A percentile compares a stretch with the other conserved stretches of the same genome.
These are phyloP conservation scores for Sebastes glaucus DNA, from an alignment of 2,797 vertebrate species.

Conservation along the genomic window DNA sequence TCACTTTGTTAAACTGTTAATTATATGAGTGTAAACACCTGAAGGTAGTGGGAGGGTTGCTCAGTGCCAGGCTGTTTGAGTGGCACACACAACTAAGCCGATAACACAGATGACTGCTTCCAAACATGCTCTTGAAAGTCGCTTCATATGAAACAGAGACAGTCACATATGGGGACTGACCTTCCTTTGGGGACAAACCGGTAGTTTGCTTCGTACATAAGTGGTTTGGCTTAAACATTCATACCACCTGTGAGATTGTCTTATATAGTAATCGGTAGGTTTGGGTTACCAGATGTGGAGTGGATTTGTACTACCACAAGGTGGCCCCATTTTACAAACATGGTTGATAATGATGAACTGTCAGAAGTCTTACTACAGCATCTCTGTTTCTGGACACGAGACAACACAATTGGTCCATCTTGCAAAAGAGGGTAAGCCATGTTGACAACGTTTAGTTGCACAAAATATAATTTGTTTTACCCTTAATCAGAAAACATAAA, in stretches of 20 bases:
- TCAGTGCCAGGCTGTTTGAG: background rate
- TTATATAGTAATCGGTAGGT: no score
- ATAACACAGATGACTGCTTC: background rate
- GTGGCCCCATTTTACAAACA: no score
- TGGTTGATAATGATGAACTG: no score
- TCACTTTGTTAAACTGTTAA: background rate
- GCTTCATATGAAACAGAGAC: background rate
- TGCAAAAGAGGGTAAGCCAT: no score
- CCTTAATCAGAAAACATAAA: background rate
- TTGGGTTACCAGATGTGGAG: no score
- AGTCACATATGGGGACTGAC: background rate
- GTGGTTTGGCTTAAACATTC: no score
- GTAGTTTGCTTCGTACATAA: background rate
- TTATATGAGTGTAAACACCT: background rate
- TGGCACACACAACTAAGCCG: background rate
- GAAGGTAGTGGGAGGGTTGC: background rate
- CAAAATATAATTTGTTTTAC: background rate
- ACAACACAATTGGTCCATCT: no score
- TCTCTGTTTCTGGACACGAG: no score
- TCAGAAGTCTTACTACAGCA: no score
- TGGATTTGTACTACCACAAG: no score
- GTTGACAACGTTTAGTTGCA: no score
- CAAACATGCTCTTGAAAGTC: background rate
- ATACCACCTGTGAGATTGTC: no score
- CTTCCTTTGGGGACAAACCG: background rate